Conservation (phyloP, 2,113 vertebrate genomes). For the Perca flavescens region DNA sequence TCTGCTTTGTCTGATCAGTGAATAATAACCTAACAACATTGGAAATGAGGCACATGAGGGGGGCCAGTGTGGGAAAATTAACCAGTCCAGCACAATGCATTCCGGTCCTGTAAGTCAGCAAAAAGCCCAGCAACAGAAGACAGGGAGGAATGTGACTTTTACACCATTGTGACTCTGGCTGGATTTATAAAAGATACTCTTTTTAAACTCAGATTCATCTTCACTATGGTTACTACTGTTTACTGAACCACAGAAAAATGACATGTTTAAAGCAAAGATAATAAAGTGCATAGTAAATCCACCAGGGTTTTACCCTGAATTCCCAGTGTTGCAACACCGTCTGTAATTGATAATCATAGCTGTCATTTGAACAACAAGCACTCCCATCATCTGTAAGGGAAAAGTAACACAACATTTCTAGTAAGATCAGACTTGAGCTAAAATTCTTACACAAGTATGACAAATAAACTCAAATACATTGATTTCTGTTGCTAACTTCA, state of each 20-base stretch:
- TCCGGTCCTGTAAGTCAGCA: constrained; percentile 72
- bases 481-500: background rate
- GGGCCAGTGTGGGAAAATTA: constrained; percentile 65
- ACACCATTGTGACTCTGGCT: constrained; percentile 40
- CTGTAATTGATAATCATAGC: constrained; percentile 53
- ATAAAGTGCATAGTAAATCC: background rate
- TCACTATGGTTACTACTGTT: background rate
- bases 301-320: constrained; percentile 6
- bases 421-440: constrained; percentile 16
- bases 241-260: background rate
- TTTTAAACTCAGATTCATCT: constrained; percentile 22
- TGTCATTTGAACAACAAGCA: constrained; percentile 46
- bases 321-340: constrained; percentile 37
- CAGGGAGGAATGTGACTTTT: constrained; percentile 75
- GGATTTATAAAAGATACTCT: constrained; percentile 26
- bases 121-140: constrained; percentile 69
- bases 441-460: constrained; percentile 25
- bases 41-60: constrained; percentile 67
- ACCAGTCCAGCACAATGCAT: constrained; percentile 73
- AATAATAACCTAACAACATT: constrained; percentile 45
- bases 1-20: constrained; percentile 34
- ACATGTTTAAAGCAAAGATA: constrained; percentile 1
- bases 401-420: constrained; percentile 40
- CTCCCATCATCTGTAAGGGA: constrained; percentile 22
- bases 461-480: constrained; percentile 6